Percentiles rank a stretch among this genome's conserved stretches.
Conservation (phyloP, 1,140 invertebrate species). For the Drosophila nigrodunni region DNA sequence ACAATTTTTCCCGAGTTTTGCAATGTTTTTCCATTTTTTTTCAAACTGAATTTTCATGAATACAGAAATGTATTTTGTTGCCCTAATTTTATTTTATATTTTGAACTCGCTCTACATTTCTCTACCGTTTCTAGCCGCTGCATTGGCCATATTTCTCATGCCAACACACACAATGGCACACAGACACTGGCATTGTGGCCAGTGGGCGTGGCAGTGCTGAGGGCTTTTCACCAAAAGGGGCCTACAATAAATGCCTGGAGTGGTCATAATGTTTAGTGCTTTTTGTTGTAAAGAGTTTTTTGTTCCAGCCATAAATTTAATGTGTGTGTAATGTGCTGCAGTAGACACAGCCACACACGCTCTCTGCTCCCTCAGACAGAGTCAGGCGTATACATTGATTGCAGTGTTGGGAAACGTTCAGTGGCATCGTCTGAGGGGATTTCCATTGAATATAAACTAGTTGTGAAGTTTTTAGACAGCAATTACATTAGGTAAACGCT, state of each 20-base stretch:
- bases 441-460: slow-evolving; percentile 20
- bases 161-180: slow-evolving; percentile 20
- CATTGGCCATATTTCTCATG: slow-evolving; percentile 48
- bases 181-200: slow-evolving; percentile 4
- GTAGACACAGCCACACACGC: slow-evolving; percentile 41
- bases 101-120: neutral
- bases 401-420: slow-evolving; percentile 10
- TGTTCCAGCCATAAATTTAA: slow-evolving; percentile 72
- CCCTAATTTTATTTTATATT: slow-evolving; percentile 16
- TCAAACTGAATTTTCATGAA: slow-evolving; percentile 13
- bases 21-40: neutral
- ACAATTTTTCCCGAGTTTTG: neutral
- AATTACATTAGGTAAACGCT: slow-evolving; percentile 17
- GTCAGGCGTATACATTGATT: neutral
- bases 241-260: slow-evolving; percentile 32
- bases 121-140: slow-evolving; percentile 3
- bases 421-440: slow-evolving; percentile 20
- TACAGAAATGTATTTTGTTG: slow-evolving; percentile 7
- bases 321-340: slow-evolving; percentile 70
- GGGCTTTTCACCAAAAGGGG: neutral
- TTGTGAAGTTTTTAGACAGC: slow-evolving; percentile 22
- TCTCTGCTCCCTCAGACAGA: neutral
- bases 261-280: slow-evolving; percentile 79
- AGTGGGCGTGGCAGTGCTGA: slow-evolving; percentile 23
- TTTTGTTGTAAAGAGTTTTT: slow-evolving; percentile 78